These are phyloP conservation scores for Rhyacophila brunnea DNA, from an alignment of 1,140 invertebrate species.

Conservation along the genomic window DNA sequence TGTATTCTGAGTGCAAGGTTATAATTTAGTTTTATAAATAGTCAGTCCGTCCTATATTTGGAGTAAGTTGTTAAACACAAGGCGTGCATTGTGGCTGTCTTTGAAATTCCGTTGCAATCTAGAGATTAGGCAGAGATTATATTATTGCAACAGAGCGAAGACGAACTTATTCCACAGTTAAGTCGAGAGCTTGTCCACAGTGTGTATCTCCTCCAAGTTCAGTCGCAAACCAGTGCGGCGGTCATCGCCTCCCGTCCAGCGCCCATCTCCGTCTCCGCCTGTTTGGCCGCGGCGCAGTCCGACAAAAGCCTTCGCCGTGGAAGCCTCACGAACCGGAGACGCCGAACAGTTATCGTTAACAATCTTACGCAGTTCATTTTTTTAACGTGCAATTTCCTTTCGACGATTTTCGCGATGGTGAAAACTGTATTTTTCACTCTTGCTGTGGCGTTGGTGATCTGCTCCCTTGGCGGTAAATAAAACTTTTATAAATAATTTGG, in stretches of 20 bases:
- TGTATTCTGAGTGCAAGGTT: no score
- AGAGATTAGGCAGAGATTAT: not conserved
- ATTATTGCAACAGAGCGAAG: no score
- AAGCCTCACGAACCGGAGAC: not conserved
- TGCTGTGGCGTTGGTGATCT: conserved; percentile 1
- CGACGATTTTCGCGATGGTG: not conserved
- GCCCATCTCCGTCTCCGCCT: conserved; percentile 9
- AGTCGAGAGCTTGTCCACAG: conserved; percentile 1
- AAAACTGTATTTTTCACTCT: not conserved
- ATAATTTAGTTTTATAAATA: no score
- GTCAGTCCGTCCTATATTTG: no score
- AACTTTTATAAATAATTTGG: no score
- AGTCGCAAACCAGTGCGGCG: conserved; percentile 28
- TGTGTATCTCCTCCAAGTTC: conserved; percentile 10
- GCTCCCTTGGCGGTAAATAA: conserved; percentile 11
- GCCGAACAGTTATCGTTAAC: no score
- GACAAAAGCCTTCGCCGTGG: conserved; percentile 10
- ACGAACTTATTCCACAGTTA: conserved; percentile 1
- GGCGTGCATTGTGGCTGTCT: no score
- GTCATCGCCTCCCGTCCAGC: conserved; percentile 31
- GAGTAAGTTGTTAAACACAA: no score
- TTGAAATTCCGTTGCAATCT: no score
- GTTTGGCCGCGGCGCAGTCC: conserved; percentile 15
- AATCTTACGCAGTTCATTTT: no score
- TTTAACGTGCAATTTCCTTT: no score